Conservation (phyloP, 2,888 invertebrate genomes). For the Ypsolopha scabrella region DNA sequence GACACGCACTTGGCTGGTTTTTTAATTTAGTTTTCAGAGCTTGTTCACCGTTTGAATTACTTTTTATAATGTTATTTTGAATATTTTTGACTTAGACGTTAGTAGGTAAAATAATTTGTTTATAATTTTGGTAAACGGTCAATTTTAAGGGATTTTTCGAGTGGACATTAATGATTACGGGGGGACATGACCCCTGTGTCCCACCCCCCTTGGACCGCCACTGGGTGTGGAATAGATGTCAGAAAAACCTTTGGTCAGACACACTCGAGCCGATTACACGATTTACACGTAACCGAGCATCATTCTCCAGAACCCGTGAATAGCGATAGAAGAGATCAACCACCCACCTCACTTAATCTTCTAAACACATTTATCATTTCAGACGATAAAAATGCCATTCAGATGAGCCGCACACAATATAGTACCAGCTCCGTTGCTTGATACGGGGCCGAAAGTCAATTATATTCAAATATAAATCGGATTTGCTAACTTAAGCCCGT, state of each 20-base stretch:
- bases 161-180: too few relatives aligned
- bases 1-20: too few relatives aligned
- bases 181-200: too few relatives aligned
- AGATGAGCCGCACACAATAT: constrained; percentile 59
- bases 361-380: constrained; percentile 66
- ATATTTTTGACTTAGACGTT: too few relatives aligned
- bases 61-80: too few relatives aligned
- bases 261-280: background rate
- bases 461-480: constrained; percentile 71
- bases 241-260: background rate
- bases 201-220: too few relatives aligned
- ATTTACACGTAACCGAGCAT: background rate
- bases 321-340: constrained; percentile 17
- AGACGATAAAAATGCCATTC: constrained; percentile 64
- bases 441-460: constrained; percentile 63
- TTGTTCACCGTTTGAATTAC: too few relatives aligned
- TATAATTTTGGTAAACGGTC: too few relatives aligned
- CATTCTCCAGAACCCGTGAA: background rate
- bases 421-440: constrained; percentile 53
- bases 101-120: too few relatives aligned
- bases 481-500: constrained; percentile 64
- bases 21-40: too few relatives aligned
- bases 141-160: too few relatives aligned
- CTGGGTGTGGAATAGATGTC: background rate
- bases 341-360: constrained; percentile 52